Base-by-base conservation (phyloP, 2,797 vertebrate genomes). In the Sciaenops ocellatus region DNA sequence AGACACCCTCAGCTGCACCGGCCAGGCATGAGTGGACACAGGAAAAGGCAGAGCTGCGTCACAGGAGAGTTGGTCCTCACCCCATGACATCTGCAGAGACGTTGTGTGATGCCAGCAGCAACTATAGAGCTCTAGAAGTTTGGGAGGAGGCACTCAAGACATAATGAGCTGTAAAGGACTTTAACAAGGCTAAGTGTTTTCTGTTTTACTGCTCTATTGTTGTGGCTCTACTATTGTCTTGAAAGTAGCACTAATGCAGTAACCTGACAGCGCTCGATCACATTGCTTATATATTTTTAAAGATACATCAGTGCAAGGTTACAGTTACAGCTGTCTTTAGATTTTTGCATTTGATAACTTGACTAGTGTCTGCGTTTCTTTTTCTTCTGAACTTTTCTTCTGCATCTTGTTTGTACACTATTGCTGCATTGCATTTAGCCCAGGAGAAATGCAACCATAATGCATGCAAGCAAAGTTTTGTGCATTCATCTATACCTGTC, bases 81-180 rank as follows among this genome's bases (percentile, higher is more conserved):
- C 42, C 42, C 42, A 12, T 38, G 44, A 46, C 67, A 54, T 89
- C 63, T 61, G 61, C 66, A 69, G 3, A 7, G 63, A 47, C 41
- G 2, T 52, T 34, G 54, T 26, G 50, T 85, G 88, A 90, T 56
- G 85, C 63, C 76, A 83, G 80, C 66, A 2, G 64, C 66, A 9
- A 68, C 79, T 61, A 30, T 2, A 38, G 28, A 72, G 67, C 52
- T 79, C 61, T 64, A 5, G 28, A 22, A 0, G 26, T 52, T 52
- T 51, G 17, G n/a, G 65, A 56, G 82, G 68, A 62, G 48, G 57
- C 51, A 59, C 63, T 51, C 28, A 56, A 72, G 51, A 60, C 11
- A 10, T 50, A 48, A 78, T 18, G n/a, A 41, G 46, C 62, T 42
- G 76, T 82, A 71, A 75, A 68, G 51, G 7, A 72, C 11, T 34